Conservation (phyloP, 2,797 vertebrate genomes). For the Erpetoichthys calabaricus region DNA sequence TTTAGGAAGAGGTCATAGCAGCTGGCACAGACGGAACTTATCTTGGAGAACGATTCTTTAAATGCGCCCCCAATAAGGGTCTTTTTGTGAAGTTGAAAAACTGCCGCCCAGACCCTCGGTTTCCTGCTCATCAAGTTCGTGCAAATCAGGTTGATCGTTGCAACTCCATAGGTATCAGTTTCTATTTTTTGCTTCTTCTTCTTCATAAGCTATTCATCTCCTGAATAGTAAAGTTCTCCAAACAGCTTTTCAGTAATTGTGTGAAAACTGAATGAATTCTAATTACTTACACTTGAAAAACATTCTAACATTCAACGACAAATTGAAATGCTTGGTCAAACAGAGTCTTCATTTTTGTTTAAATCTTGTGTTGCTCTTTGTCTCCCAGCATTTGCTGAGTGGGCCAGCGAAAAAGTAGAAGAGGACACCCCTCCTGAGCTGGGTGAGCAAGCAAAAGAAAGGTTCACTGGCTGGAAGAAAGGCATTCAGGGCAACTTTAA, state of each 20-base stretch:
- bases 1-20: slow-evolving; percentile 56
- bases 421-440: slow-evolving; percentile 47
- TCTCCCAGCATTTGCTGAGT: slow-evolving; percentile 53
- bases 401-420: slow-evolving; percentile 56
- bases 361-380: not conserved
- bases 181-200: no score
- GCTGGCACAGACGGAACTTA: slow-evolving; percentile 63
- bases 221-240: not conserved
- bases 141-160: slow-evolving; percentile 62
- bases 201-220: not conserved
- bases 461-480: slow-evolving; percentile 57
- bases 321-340: no score
- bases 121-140: slow-evolving; percentile 43
- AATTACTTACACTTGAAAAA: not conserved
- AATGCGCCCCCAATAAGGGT: slow-evolving; percentile 57
- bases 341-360: no score
- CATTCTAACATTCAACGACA: no score
- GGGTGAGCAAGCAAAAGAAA: slow-evolving; percentile 33
- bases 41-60: slow-evolving; percentile 51
- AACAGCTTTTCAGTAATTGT: not conserved
- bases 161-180: slow-evolving; percentile 56
- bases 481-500: slow-evolving; percentile 76
- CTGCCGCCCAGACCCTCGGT: slow-evolving; percentile 61
- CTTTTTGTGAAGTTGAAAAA: slow-evolving; percentile 60
- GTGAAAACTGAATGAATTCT: not conserved